phyloP scores from a whole-genome alignment of 2,888 invertebrate genomes.

The Actias luna region DNA sequence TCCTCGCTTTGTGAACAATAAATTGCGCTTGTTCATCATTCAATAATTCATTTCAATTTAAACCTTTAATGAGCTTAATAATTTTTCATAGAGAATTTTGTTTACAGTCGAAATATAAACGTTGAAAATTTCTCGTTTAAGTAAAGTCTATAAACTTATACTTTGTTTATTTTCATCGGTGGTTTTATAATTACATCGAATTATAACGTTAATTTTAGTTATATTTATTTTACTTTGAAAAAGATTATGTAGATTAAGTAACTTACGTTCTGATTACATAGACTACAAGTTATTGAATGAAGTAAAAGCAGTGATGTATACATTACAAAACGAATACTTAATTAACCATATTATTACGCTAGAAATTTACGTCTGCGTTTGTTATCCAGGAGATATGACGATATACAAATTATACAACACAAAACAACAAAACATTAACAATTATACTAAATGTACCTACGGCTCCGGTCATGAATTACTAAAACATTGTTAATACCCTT shows the following conservation, averaged over 20 bases:
- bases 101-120: constrained; percentile 11
- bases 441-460: no score
- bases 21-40: constrained; percentile 64
- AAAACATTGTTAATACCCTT: no score
- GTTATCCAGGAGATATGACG: no score
- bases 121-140: constrained; percentile 11
- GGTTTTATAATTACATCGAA: neutral
- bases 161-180: constrained; percentile 9
- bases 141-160: constrained; percentile 17
- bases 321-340: no score
- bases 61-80: constrained; percentile 43
- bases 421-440: no score
- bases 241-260: neutral
- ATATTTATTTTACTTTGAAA: neutral
- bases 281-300: neutral
- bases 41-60: constrained; percentile 52
- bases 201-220: neutral
- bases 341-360: no score
- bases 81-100: constrained; percentile 27
- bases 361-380: no score
- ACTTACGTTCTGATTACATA: neutral
- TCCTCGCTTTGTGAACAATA: constrained; percentile 54
- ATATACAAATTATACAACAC: no score
- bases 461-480: no score
- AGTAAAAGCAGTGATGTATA: neutral